A percentile compares a stretch with the other conserved stretches of the same genome.
Evolutionary conservation across 2,797 vertebrate genomes (phyloP).

Genomic region (Sphaeramia orbicularis): DNA sequence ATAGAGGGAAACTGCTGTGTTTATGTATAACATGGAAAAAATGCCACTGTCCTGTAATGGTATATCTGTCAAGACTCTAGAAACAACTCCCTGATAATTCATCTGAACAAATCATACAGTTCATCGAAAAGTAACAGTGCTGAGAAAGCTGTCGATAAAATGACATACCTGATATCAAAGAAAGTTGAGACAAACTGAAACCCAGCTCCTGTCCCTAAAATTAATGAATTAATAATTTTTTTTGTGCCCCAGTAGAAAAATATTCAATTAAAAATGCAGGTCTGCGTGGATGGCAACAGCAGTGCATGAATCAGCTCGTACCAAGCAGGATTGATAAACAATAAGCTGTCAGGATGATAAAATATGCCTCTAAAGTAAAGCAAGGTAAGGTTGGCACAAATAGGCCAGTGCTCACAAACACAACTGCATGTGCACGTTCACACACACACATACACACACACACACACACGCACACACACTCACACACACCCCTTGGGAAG

Average conservation of each 20-base stretch:
- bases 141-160: constrained; percentile 1
- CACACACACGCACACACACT: constrained; percentile 39
- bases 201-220: constrained; percentile 30
- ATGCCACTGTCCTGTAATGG: constrained; percentile 29
- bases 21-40: constrained; percentile 20
- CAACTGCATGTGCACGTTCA: neutral
- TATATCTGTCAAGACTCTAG: constrained; percentile 20
- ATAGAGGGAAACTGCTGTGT: constrained; percentile 42
- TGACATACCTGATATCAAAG: constrained; percentile 8
- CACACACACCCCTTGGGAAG: constrained; percentile 51
- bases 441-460: constrained; percentile 32
- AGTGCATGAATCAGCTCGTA: constrained; percentile 55
- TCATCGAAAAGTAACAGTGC: constrained; percentile 11
- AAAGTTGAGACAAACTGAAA: constrained; percentile 35
- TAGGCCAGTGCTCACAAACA: constrained; percentile 32
- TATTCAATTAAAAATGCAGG: constrained; percentile 62
- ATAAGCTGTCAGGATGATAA: constrained; percentile 72
- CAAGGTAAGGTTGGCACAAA: constrained; percentile 52
- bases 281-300: constrained; percentile 35
- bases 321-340: constrained; percentile 73
- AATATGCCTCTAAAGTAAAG: constrained; percentile 56
- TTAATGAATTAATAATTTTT: constrained; percentile 38
- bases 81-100: constrained; percentile 32
- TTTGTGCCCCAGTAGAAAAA: constrained; percentile 21
- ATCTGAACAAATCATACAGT: constrained; percentile 8